Conservation (phyloP, 2,113 vertebrate species). For the Nesoenas mayeri region DNA sequence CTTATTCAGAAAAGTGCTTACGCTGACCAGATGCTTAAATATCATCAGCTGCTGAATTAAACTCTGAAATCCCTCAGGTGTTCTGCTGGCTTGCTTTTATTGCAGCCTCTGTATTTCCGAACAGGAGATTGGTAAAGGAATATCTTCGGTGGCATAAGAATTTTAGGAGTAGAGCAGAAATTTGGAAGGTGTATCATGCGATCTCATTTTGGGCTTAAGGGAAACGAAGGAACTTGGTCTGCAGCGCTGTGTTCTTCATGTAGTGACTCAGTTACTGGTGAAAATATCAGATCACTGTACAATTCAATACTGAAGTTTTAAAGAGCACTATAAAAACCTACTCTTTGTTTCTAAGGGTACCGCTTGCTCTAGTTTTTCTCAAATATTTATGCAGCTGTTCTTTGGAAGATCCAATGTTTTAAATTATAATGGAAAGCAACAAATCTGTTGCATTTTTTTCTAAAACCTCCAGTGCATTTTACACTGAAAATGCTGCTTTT, state of each 20-base stretch:
- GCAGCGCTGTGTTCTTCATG: neutral
- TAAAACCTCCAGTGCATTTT: neutral
- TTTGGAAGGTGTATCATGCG: neutral
- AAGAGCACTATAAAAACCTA: neutral
- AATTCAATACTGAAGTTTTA: neutral
- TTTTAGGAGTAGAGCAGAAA: neutral
- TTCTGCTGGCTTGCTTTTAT: neutral
- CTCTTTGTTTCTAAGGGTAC: neutral
- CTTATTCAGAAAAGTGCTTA: constrained; percentile 11
- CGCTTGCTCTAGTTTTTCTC: neutral
- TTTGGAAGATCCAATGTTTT: neutral
- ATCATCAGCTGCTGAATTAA: constrained; percentile 22
- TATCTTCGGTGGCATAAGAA: neutral
- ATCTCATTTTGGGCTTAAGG: neutral
- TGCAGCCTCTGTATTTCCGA: neutral
- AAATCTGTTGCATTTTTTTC: neutral
- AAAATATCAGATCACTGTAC: neutral
- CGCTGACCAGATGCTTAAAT: constrained; percentile 7
- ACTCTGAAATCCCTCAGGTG: constrained; percentile 3
- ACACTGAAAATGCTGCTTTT: neutral
- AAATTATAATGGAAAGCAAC: neutral
- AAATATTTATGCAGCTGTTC: neutral
- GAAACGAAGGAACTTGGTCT: neutral
- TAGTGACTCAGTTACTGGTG: neutral
- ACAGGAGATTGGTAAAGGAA: neutral